These are phyloP conservation scores for Psylliodes chrysocephalus DNA, from an alignment of 2,888 invertebrate genomes.

Conservation along the genomic window DNA sequence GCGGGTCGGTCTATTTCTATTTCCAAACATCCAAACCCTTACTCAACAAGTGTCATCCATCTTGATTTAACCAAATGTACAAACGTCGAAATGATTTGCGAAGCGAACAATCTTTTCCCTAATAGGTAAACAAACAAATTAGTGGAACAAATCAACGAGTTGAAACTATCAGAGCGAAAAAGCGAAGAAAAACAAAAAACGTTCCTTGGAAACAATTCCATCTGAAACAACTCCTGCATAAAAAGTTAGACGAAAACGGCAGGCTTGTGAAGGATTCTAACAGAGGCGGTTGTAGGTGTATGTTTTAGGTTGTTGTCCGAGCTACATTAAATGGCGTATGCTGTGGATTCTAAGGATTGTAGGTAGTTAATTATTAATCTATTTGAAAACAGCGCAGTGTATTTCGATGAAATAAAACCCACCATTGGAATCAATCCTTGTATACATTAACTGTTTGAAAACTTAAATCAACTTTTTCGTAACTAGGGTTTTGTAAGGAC, in stretches of 20 bases:
- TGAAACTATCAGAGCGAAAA: conserved; percentile 18
- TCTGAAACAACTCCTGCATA: conserved; percentile 27
- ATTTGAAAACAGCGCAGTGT: too few species aligned
- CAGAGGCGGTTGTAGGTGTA: conserved; percentile 7
- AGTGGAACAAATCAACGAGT: conserved; percentile 29
- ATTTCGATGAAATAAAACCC: too few species aligned
- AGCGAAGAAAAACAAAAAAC: conserved; percentile 29
- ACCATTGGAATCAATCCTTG: too few species aligned
- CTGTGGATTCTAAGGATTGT: too few species aligned
- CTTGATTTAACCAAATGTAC: conserved; percentile 1
- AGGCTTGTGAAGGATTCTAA: conserved; percentile 10
- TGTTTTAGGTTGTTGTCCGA: too few species aligned
- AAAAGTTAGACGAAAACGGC: conserved; percentile 17
- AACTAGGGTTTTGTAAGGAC: too few species aligned
- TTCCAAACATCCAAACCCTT: too few species aligned
- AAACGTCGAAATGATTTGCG: conserved; percentile 17
- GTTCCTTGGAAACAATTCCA: conserved; percentile 28
- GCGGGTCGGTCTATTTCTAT: too few species aligned
- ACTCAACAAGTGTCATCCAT: neutral
- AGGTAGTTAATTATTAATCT: too few species aligned
- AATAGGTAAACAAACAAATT: conserved; percentile 32
- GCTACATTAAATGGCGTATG: too few species aligned
- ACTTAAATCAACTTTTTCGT: too few species aligned
- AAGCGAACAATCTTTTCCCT: conserved; percentile 11
- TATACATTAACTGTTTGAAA: too few species aligned